These are phyloP conservation scores for Halcyon leucocephala DNA, from an alignment of 2,797 vertebrate genomes.

Conservation along the genomic window DNA sequence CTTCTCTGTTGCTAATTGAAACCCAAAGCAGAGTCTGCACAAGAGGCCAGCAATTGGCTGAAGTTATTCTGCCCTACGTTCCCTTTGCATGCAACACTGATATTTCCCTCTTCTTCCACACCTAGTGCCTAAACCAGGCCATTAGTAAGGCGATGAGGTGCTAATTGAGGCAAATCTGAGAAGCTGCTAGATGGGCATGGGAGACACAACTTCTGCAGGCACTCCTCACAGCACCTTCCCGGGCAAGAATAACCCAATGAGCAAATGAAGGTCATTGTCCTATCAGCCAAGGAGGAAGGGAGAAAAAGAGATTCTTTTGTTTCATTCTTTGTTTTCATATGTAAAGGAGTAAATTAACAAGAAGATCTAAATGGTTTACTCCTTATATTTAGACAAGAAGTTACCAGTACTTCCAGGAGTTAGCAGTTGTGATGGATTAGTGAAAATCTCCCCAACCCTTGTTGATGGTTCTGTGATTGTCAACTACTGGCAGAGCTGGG, in stretches of 20 bases:
- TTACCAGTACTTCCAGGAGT: not conserved
- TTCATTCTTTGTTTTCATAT: not conserved
- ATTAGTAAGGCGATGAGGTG: not conserved
- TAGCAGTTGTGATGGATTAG: not conserved
- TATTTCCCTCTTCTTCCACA: not conserved
- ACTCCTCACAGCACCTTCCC: not conserved
- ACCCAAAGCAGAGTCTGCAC: not conserved
- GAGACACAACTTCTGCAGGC: not conserved
- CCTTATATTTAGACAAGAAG: not conserved
- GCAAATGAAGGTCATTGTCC: not conserved
- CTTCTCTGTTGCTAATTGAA: not conserved
- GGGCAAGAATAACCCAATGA: not conserved
- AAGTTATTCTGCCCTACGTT: fast-evolving
- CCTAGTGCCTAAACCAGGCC: not conserved
- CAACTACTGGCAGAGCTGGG: not conserved
- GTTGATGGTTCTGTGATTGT: not conserved
- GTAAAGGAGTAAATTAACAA: not conserved
- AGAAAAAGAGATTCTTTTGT: not conserved
- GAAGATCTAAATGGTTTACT: not conserved
- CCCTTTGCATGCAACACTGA: not conserved
- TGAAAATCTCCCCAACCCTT: not conserved
- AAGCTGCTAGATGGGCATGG: not conserved
- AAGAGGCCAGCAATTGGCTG: not conserved
- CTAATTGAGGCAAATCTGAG: not conserved
- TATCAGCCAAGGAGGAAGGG: not conserved